Evolutionary conservation across 1,140 invertebrate species (phyloP), one percentile per base, ranked within the genome.

Genomic region (Helicoverpa armigera): DNA sequence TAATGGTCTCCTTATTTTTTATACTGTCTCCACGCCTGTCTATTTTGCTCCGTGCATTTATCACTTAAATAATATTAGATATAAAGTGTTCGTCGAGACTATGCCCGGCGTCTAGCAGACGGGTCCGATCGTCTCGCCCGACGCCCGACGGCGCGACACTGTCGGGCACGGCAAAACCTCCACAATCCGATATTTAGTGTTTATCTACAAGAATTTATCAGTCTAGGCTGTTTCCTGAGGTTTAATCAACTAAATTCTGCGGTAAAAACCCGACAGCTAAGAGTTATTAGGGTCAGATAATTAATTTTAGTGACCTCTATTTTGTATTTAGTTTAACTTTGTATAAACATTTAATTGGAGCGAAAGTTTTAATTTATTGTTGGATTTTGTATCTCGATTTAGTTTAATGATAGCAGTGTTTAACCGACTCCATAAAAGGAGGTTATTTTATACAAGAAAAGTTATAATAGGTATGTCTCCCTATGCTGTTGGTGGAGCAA

Each of bases 41-140:
- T 63, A 53, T 53, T 63, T 3, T 76, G 48, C 60, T 75, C 56
- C 23, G 73, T 51, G 74, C 29, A 77, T 77, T 51, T 77, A 77
- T 77, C 23, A 77, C 61, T 18, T 75, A 74, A 56, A 58, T 54
- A 77, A 31, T 70, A 70, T 54, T 53, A 63, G 50, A 65, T 50
- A 67, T 67, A 77, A 51, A 77, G 60, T 54, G 48, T 77, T 43
- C 18, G 51, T 51, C 75, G 61, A 77, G 75, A 77, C 61, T 63
- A 48, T 35, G 58, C 18, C 3, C 60, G 75, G 75, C 75, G 75
- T 77, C 75, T 67, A 18, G 13, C 13, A 77, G 75, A 16, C 75
- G 75, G 61, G 43, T 31, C 50, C 54, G 31, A 10, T 12, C 29
- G 75, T 67, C 73, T 51, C 23, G 61, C 51, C 50, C 12, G 29